Base-by-base conservation (phyloP, 2,113 vertebrate species). In the Dryoscopus gambensis region DNA sequence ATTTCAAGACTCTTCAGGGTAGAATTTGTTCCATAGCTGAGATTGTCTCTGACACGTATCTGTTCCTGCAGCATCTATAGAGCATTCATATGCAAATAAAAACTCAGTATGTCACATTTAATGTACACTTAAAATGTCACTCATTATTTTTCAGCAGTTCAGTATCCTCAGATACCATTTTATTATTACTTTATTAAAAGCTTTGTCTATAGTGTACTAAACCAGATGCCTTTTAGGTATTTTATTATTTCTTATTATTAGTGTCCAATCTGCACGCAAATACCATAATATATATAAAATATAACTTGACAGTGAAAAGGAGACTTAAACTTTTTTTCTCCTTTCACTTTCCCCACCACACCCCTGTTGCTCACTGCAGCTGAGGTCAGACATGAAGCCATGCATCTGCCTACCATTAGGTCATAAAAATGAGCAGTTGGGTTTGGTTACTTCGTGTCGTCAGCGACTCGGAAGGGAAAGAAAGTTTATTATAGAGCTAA, bases 1-100 rank as follows among this genome's bases (percentile, higher is more conserved):
- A 98, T 95, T 97, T 98, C 98, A 92, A 98, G 93, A 65, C 97
- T 98, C 96, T 98, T 98, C 95, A 98, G 95, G 75, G 98, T 98
- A 75, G 98, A 98, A 84, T 98, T 98, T 35, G 98, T 98, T 88
- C 98, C 98, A 2, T 98, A 98, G 94, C 97, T 98, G 63, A 98
- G 97, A 95, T 98, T 98, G 93, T 98, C 98, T 95, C 98, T 96
- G 94, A 98, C 98, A n/a, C 98, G 98, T 52, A 98, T 98, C 95
- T 98, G 98, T 80, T 98, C 98, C 93, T 98, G 98, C 37, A 98
- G 97, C 39, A 97, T 95, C 97, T 98, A 90, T 65, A 84, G 87
- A 82, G 69, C 62, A 93, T 95, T 91, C 83, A 93, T 46, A 94
- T 90, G 91, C 89, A 93, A 92, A 95, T 90, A 83, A 33, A 80